Evolutionary conservation across 1,140 invertebrate genomes (phyloP).

Genomic region (Whitmania pigra): DNA sequence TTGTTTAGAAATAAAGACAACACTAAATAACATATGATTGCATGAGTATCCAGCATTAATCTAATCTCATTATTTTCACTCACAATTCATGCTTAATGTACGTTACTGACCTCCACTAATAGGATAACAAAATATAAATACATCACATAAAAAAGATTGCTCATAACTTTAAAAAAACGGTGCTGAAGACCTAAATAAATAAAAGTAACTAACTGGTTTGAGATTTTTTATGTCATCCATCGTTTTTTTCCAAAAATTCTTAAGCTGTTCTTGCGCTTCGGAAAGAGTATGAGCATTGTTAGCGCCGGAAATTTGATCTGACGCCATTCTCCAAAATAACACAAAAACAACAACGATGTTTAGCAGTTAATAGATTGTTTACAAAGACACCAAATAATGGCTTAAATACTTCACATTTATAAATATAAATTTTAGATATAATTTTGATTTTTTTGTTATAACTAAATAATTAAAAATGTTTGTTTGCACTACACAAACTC

Average conservation of each 20-base stretch:
- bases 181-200: neutral
- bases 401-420: too few relatives aligned
- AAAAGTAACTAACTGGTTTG: constrained; percentile 45
- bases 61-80: neutral
- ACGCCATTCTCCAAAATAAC: neutral
- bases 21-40: neutral
- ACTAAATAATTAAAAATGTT: too few relatives aligned
- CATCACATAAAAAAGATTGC: neutral
- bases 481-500: too few relatives aligned
- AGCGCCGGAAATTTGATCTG: constrained; percentile 7
- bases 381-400: too few relatives aligned
- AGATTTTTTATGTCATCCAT: constrained; percentile 64
- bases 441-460: too few relatives aligned
- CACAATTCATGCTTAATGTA: neutral
- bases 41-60: neutral
- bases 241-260: constrained; percentile 63
- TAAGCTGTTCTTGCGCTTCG: constrained; percentile 54
- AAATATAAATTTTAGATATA: too few relatives aligned
- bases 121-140: neutral
- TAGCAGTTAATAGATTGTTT: neutral
- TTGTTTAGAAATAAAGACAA: neutral
- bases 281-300: constrained; percentile 20
- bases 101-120: neutral
- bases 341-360: neutral
- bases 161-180: neutral